Percentiles rank a stretch among this genome's conserved stretches.
Evolutionary conservation across 1,140 invertebrate species (phyloP).

Genomic region (Drosophila nannoptera): DNA sequence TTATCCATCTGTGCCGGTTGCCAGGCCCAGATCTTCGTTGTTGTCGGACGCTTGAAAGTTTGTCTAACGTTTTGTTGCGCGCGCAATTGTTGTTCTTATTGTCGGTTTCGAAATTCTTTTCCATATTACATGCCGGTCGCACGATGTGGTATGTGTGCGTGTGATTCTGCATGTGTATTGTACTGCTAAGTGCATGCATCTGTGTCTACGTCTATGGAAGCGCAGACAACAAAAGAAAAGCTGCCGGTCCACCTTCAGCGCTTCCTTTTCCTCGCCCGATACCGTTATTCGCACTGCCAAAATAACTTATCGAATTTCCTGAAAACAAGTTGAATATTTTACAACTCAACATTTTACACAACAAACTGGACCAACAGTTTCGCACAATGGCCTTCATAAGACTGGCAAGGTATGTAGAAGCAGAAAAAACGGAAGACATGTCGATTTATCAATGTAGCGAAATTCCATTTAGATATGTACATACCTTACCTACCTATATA

Average conservation of each 20-base stretch:
- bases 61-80: conserved; percentile 36
- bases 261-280: conserved; percentile 49
- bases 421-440: background rate
- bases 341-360: conserved; percentile 42
- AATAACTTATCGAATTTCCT: conserved; percentile 50
- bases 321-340: conserved; percentile 48
- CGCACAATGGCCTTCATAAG: conserved; percentile 71
- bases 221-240: conserved; percentile 72
- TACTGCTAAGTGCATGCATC: conserved; percentile 7
- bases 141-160: conserved; percentile 9
- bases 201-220: conserved; percentile 37
- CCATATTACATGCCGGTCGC: conserved; percentile 52
- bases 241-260: conserved; percentile 42
- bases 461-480: background rate
- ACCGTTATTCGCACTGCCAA: conserved; percentile 75
- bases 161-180: conserved; percentile 1
- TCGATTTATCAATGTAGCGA: conserved; percentile 6
- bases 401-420: conserved; percentile 70
- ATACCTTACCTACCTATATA: background rate
- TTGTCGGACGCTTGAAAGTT: conserved; percentile 38
- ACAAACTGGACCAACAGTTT: conserved; percentile 32
- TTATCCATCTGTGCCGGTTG: conserved; percentile 43
- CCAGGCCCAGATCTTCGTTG: conserved; percentile 26
- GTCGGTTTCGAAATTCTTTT: conserved; percentile 21
- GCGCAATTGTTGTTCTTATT: conserved; percentile 40